Evolutionary conservation across 2,888 invertebrate genomes (phyloP), one percentile per base, ranked within the genome.

Genomic region (Nemotelus nigrinus): DNA sequence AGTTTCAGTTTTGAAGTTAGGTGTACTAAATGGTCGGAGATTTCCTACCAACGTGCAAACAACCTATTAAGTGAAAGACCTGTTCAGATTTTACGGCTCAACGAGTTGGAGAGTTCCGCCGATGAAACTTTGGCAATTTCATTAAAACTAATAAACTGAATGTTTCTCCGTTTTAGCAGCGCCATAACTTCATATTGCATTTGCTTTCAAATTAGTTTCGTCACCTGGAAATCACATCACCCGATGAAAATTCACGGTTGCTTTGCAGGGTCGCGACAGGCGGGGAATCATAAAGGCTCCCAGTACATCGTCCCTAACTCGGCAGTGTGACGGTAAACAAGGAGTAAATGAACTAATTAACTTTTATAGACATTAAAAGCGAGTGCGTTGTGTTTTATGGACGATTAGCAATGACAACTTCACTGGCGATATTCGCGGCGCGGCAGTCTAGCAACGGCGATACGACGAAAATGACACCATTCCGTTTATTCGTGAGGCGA

Each of bases 71-170:
- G 48, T 39, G 7, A 44, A 76, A 41, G 65, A 50, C 53, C 65
- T 65, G 65, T 76, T 65, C 65, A 64, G 65, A 64, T 76, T 76
- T 76, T 76, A 76, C 65, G 76, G 45, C 55, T 53, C 43, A 76
- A 76, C 64, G 67, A 55, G 64, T 65, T 76, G 55, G 7, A n/a
- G 50, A 39, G 3, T 25, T 50, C 45, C n/a, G n/a, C 53, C 8
- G 10, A 2, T 41, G 47, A 65, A 76, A 65, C 58, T 68, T 67
- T 77, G 57, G 58, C 58, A 77, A 77, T 79, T 79, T 79, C 78
- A 79, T 79, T 79, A 79, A 68, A 79, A 74, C 72, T 77, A 79
- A 79, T 79, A 79, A 79, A 79, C 77, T 72, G 77, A 79, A 77
- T 76, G 78, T 79, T 65, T 77, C 77, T 71, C 77, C 78, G 67